Conservation (phyloP, 2,888 invertebrate genomes). For the Megalurothrips usitatus region DNA sequence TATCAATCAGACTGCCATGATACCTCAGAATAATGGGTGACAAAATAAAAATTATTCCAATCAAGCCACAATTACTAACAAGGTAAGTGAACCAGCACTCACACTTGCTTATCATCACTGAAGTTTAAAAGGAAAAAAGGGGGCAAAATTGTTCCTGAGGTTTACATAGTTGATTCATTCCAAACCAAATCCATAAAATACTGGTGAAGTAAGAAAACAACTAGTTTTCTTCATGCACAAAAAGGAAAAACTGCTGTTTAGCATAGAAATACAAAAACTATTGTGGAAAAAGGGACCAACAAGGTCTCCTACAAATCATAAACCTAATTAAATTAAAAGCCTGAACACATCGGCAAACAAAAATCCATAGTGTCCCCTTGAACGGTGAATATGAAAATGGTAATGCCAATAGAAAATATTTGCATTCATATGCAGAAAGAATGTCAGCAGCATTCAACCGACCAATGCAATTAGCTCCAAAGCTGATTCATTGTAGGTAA, state of each 20-base stretch:
- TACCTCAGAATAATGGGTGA: background rate
- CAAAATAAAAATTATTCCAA: background rate
- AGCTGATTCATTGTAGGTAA: constrained; percentile 5
- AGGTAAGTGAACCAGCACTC: constrained; percentile 20
- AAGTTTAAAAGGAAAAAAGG: background rate
- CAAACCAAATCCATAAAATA: constrained; percentile 16
- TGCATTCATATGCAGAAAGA: background rate
- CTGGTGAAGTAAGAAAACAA: background rate
- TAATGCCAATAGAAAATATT: constrained; percentile 8
- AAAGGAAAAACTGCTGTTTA: background rate
- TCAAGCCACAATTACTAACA: background rate
- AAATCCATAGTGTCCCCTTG: background rate
- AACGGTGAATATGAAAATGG: background rate
- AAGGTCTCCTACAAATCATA: background rate
- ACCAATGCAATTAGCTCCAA: background rate
- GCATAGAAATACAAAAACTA: constrained; percentile 8
- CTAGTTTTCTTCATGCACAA: background rate
- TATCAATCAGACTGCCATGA: background rate
- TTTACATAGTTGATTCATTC: background rate
- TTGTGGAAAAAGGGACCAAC: background rate
- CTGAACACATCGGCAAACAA: constrained; percentile 1
- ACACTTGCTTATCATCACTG: background rate
- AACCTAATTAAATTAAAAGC: constrained; percentile 15
- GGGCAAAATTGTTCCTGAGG: background rate
- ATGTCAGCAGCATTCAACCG: constrained; percentile 6